Evolutionary conservation across 2,888 invertebrate genomes (phyloP), one percentile per base, ranked within the genome.

Genomic region (Tipula confusa): DNA sequence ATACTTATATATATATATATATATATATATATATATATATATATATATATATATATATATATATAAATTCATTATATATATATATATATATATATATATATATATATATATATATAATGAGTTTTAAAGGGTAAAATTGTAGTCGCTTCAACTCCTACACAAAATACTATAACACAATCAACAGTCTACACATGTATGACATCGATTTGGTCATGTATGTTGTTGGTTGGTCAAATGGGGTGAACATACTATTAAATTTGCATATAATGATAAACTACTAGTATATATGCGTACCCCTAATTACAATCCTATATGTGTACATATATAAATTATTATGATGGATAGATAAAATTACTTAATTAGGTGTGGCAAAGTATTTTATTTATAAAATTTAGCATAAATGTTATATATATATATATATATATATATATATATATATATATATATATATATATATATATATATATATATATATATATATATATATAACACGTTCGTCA

Each of bases 321-420:
- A 4, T n/a, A n/a, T 38, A 64, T 64, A 64, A 64, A 24, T 64
- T 64, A 64, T 24, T 64, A 64, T 64, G 64, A 80, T 80, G 80
- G 80, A 29, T 29, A 31, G 29, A 80, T 80, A 80, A 80, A 80
- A 80, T 80, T 80, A 80, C 80, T 80, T 80, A 80, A 80, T 80
- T 80, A 80, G 80, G 80, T 31, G 80, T 31, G 80, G 80, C 80
- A 15, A 80, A 80, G 31, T 29, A 29, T 80, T 80, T 80, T 80
- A 80, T 80, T 80, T 80, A 80, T 28, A 80, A 80, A 29, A 80
- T 80, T 29, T 80, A 80, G 24, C 64, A 64, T 64, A 64, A 1
- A 64, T 24, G 3, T 64, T n/a, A n/a, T 64, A 11, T 24, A 9
- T 18, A 9, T 18, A 48, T 0, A 6, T 18, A 6, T 48, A 48